These are phyloP conservation scores for Holacanthus passer DNA, from an alignment of 2,113 vertebrate species.

Conservation along the genomic window DNA sequence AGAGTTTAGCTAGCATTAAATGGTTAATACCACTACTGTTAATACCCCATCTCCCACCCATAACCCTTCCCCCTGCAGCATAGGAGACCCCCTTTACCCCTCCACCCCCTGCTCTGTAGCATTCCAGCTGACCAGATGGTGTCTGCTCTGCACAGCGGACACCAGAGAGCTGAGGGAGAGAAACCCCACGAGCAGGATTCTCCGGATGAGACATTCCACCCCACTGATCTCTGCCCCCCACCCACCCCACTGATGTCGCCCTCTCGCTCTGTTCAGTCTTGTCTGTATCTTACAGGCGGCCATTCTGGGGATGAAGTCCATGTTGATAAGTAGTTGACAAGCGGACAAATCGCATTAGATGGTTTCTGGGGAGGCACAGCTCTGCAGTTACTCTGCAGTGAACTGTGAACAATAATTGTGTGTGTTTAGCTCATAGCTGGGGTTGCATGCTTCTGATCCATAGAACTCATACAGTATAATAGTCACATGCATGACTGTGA, in stretches of 20 bases:
- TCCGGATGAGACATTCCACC: slow-evolving; percentile 59
- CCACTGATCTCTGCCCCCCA: background rate
- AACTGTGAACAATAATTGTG: background rate
- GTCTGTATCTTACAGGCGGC: slow-evolving; percentile 23
- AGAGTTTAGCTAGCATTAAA: slow-evolving; percentile 34
- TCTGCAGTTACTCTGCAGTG: background rate
- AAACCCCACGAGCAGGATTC: slow-evolving; percentile 66
- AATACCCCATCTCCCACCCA: slow-evolving; percentile 50
- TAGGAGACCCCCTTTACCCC: slow-evolving; percentile 47
- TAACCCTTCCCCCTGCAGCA: slow-evolving; percentile 68
- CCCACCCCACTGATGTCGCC: background rate
- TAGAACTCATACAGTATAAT: background rate
- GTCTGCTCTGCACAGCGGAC: slow-evolving; percentile 69
- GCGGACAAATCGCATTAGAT: slow-evolving; percentile 43
- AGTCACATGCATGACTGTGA: too few species aligned
- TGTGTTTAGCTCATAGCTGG: background rate
- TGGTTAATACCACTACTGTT: slow-evolving; percentile 58
- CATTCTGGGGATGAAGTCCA: slow-evolving; percentile 42
- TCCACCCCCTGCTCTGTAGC: slow-evolving; percentile 61
- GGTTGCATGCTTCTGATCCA: background rate
- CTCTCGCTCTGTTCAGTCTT: slow-evolving; percentile 4
- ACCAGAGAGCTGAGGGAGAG: slow-evolving; percentile 53
- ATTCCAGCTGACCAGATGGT: slow-evolving; percentile 81
- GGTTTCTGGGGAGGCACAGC: slow-evolving; percentile 5
- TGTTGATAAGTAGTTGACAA: slow-evolving; percentile 50